These are phyloP conservation scores for Diadema setosum DNA, from an alignment of 35 echinoderm and acorn worm species.

Conservation along the genomic window DNA sequence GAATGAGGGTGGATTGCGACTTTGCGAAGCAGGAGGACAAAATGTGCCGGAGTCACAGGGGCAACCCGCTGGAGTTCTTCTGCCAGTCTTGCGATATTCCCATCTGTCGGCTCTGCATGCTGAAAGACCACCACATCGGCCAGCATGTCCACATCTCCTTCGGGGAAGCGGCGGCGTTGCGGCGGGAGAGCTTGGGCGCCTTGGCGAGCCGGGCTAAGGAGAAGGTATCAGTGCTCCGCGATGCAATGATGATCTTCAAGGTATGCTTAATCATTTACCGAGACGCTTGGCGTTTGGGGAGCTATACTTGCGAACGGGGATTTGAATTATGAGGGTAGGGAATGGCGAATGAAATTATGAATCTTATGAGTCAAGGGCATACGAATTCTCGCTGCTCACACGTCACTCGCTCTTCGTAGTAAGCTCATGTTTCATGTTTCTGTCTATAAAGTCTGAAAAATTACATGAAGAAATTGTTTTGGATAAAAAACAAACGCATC, in stretches of 20 bases:
- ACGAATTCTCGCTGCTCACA: background rate
- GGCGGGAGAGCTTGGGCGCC: slow-evolving; percentile 48
- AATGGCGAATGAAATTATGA: background rate
- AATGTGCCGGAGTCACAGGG: slow-evolving; percentile 63
- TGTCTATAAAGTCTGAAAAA: too few relatives aligned
- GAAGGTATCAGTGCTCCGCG: slow-evolving; percentile 55
- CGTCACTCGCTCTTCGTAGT: background rate
- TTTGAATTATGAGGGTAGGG: background rate
- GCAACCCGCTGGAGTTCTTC: slow-evolving; percentile 71
- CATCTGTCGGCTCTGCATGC: slow-evolving; percentile 77
- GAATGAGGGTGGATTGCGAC: slow-evolving; percentile 44
- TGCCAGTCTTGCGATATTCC: slow-evolving; percentile 90
- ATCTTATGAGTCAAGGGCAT: background rate
- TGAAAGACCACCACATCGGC: slow-evolving; percentile 33
- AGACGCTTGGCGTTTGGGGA: too few relatives aligned
- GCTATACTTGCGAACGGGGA: background rate
- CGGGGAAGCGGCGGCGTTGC: slow-evolving; percentile 35
- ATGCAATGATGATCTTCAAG: slow-evolving; percentile 56
- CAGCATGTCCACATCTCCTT: slow-evolving; percentile 52
- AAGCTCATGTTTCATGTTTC: background rate
- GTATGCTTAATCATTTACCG: too few relatives aligned
- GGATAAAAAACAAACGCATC: too few relatives aligned
- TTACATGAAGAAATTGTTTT: too few relatives aligned
- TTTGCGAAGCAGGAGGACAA: slow-evolving; percentile 58
- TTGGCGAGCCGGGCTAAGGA: slow-evolving; percentile 59